Percentiles rank a stretch among this genome's conserved stretches.
Evolutionary conservation across 2,113 vertebrate species (phyloP).

Genomic region (Haplochromis burtoni): DNA sequence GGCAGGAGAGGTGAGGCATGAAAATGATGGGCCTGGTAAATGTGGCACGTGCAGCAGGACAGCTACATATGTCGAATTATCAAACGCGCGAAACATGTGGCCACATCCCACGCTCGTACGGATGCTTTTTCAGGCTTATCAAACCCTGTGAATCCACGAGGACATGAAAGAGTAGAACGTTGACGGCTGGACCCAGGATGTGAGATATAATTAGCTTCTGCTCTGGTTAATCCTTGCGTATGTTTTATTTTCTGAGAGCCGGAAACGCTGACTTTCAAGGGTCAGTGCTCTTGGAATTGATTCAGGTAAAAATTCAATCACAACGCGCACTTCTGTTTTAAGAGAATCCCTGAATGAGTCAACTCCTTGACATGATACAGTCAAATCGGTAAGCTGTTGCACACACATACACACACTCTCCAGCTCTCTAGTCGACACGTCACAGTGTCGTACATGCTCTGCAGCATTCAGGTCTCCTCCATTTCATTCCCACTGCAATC

Average conservation of each 20-base stretch:
- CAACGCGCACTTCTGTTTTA: slow-evolving; percentile 22
- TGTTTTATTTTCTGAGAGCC: slow-evolving; percentile 12
- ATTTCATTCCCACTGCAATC: slow-evolving; percentile 29
- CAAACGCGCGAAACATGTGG: background rate
- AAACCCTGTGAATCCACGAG: background rate
- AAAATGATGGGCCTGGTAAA: background rate
- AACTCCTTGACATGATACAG: slow-evolving; percentile 41
- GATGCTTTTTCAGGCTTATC: background rate
- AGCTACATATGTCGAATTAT: background rate
- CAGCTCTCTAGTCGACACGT: background rate
- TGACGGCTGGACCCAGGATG: background rate
- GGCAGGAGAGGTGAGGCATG: background rate
- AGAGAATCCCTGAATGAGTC: slow-evolving; percentile 49
- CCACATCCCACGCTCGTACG: background rate
- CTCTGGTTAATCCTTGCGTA: slow-evolving; percentile 32
- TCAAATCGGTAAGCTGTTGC: background rate
- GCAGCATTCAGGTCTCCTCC: slow-evolving; percentile 22
- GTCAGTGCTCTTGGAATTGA: slow-evolving; percentile 45
- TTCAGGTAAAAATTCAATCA: slow-evolving; percentile 38
- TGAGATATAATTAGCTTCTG: slow-evolving; percentile 47
- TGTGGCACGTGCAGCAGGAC: background rate
- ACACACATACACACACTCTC: background rate
- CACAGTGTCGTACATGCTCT: slow-evolving; percentile 15
- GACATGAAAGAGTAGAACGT: background rate
- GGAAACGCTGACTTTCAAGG: slow-evolving; percentile 16